Base-by-base conservation (phyloP, 2,113 vertebrate species). In the Strix uralensis region DNA sequence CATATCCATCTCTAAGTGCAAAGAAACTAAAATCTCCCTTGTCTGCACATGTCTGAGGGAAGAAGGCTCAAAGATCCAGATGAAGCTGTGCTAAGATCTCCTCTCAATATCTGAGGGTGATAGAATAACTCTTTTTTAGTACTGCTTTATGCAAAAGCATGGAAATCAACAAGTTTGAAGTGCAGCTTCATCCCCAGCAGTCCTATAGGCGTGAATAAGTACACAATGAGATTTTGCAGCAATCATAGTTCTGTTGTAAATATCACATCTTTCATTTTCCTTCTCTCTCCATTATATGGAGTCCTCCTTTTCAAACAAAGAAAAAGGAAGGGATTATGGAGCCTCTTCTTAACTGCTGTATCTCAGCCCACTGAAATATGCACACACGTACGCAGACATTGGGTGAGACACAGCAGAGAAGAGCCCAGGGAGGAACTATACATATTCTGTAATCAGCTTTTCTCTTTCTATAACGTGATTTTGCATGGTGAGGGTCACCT, bases 331-430 rank as follows among this genome's bases (percentile, higher is more conserved):
- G 44, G 22, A 57, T 74, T 19, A 14, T 42, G 59, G 40, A 27
- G 4, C 29, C 78, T n/a, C 23, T 40, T 66, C 55, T 54, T 55
- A 7, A 38, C 40, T 82, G n/a, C 27, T 67, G 27, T 7, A 2
- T 32, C 42, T 54, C 65, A 78, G 30, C 7, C 3, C 15, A 4
- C 29, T 82, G 79, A 59, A 30, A 49, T 44, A 0, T 9, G 9
- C 27, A 32, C 11, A 11, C 17, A 34, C 0, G 1, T 38, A 7
- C 17, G 30, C 18, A 44, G 66, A 63, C 47, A 14, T 0, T 18
- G 40, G 55, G 19, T 52, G 58, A 72, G 75, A 44, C 59, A 51
- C 22, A 46, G 81, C 66, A 70, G 42, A 47, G 32, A 13, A 25
- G 47, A 75, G 26, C 12, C 38, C n/a, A 86, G 57, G 32, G 49